Evolutionary conservation across 2,113 vertebrate genomes (phyloP).

Genomic region (Grammomys surdaster): DNA sequence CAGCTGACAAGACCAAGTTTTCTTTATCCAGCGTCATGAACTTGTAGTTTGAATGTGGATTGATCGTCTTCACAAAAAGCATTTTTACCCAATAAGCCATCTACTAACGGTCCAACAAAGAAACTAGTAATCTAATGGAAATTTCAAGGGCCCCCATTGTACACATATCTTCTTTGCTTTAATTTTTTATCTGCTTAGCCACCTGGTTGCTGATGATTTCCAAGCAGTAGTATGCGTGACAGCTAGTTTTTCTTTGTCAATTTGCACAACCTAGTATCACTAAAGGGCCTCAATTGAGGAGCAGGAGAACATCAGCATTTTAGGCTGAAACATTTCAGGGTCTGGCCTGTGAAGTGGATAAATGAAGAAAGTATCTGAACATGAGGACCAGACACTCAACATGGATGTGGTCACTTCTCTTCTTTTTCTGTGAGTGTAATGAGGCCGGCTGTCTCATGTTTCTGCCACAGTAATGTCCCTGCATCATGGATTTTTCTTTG

Average conservation of each 20-base stretch:
- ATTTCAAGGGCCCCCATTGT: not conserved
- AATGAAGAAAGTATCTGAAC: not conserved
- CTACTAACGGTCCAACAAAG: not conserved
- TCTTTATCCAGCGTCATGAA: not conserved
- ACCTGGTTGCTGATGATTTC: not conserved
- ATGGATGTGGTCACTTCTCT: not conserved
- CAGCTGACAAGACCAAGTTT: not conserved
- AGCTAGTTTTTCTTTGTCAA: not conserved
- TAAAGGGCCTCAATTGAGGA: too few relatives aligned
- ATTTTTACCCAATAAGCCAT: not conserved
- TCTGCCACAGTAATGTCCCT: too few relatives aligned
- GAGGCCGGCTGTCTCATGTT: not conserved
- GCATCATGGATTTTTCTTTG: not conserved
- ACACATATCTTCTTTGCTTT: not conserved
- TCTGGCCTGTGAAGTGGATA: not conserved
- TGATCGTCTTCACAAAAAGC: not conserved
- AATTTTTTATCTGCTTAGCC: not conserved
- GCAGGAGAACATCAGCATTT: not conserved
- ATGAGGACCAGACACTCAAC: not conserved
- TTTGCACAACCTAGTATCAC: too few relatives aligned
- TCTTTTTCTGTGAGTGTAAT: not conserved
- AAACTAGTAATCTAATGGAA: not conserved
- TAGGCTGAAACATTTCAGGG: not conserved
- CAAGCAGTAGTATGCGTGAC: not conserved
- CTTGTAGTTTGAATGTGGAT: not conserved